A percentile compares a stretch with the other conserved stretches of the same genome.
Conservation (phyloP, 1,140 invertebrate genomes). For the Acromyrmex heyeri region DNA sequence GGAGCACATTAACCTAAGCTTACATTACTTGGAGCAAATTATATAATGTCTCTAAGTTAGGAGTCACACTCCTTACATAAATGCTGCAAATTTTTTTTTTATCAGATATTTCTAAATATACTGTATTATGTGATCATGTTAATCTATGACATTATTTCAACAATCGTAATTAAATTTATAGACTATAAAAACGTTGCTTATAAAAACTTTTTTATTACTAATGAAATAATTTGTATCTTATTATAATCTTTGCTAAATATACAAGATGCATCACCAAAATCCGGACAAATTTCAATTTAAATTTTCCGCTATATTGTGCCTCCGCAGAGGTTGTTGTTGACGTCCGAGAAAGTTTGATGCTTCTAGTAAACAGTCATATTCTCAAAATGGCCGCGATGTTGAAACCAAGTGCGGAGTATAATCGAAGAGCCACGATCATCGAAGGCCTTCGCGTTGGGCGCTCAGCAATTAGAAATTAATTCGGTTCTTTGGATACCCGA, state of each 20-base stretch:
- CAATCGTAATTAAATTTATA: not conserved
- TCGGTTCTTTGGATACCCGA: too few relatives aligned
- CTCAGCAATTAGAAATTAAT: too few relatives aligned
- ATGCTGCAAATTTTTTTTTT: constrained; percentile 45
- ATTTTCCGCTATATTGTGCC: too few relatives aligned
- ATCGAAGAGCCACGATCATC: too few relatives aligned
- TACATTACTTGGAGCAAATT: constrained; percentile 91
- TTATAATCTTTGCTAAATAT: not conserved
- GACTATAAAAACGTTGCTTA: not conserved
- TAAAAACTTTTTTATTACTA: not conserved
- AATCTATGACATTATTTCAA: not conserved
- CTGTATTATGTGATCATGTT: not conserved
- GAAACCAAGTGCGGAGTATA: too few relatives aligned
- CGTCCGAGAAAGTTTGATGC: too few relatives aligned
- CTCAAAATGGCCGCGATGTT: too few relatives aligned
- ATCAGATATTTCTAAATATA: not conserved
- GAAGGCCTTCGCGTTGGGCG: too few relatives aligned
- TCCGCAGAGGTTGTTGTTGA: too few relatives aligned
- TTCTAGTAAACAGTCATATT: too few relatives aligned
- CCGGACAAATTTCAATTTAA: too few relatives aligned
- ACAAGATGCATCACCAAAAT: too few relatives aligned
- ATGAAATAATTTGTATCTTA: not conserved
- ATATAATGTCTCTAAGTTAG: constrained; percentile 89
- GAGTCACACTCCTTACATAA: constrained; percentile 89
- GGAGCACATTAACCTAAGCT: constrained; percentile 90